Base-by-base conservation (phyloP, 2,888 invertebrate species). In the Zygothrica quintamaculata region DNA sequence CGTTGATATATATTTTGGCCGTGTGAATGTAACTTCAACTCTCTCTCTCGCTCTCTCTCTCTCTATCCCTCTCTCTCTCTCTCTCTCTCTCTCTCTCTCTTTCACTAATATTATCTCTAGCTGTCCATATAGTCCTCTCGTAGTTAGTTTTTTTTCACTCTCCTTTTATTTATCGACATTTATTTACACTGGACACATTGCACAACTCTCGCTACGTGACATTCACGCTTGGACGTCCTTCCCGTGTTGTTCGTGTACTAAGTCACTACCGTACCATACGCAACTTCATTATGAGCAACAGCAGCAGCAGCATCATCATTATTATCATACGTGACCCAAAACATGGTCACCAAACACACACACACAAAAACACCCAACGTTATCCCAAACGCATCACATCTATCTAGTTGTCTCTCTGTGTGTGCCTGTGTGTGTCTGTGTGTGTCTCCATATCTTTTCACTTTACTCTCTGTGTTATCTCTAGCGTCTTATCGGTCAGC, bases 1-100 rank as follows among this genome's bases (percentile, higher is more conserved):
- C 62, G 75, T 75, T 87, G 87, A 78, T 82, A 81, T 87, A 73
- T 82, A 82, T 82, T 78, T 78, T 75, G 82, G 84, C 73, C 73
- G 77, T 73, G 87, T 80, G 79, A 86, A 86, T 86, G 80, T 86
- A 74, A 46, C 53, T 66, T 29, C 18, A 33, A 48, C 7, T 1
- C 8, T 1, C 3, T 22, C 42, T 11, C 8, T 1, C 3, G 42
- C 42, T 11, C 39, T 33, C 1, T 47, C 36, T 9, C 11, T 8
- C 39, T 0, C 9, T 37, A 13, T 8, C 9, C n/a, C 12, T 25
- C 15, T 11, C 33, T 34, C 15, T 8, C 9, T 1, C 12, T 25
- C 15, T 11, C 26, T 29, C 25, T 31, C 11, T 48, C 43, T 25
- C 55, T 50, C 47, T n/a, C n/a, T n/a, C n/a, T n/a, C n/a, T n/a